Conservation (phyloP, 2,888 invertebrate genomes). For the Lamellibrachia satsuma region DNA sequence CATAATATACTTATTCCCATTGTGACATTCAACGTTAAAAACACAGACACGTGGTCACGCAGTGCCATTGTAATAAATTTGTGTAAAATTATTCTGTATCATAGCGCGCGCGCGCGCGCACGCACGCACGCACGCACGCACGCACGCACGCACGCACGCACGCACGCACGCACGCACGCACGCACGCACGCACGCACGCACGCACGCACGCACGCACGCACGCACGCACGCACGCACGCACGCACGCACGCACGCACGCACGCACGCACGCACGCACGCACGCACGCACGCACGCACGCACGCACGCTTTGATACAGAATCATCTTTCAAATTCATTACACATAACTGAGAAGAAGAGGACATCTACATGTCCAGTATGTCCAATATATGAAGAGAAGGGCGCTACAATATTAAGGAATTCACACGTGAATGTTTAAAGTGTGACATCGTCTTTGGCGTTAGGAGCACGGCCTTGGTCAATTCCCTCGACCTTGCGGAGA, state of each 20-base stretch:
- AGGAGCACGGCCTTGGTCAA: background rate
- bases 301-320: too few species aligned
- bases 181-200: background rate
- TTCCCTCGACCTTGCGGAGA: background rate
- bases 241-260: too few species aligned
- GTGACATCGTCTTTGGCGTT: constrained; percentile 1
- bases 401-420: too few species aligned
- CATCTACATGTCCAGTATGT: background rate
- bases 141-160: background rate
- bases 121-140: background rate
- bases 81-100: too few species aligned
- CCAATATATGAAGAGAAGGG: background rate
- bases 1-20: too few species aligned
- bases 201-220: background rate
- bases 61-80: too few species aligned
- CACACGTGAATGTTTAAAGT: too few species aligned
- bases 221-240: too few species aligned
- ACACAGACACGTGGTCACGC: too few species aligned
- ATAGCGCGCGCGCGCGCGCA: background rate
- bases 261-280: too few species aligned
- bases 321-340: background rate
- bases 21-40: too few species aligned
- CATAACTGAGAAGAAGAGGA: background rate
- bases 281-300: too few species aligned
- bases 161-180: background rate